These are phyloP conservation scores for Brachypodius melanocephalos DNA, from an alignment of 2,113 vertebrate species.

Conservation along the genomic window DNA sequence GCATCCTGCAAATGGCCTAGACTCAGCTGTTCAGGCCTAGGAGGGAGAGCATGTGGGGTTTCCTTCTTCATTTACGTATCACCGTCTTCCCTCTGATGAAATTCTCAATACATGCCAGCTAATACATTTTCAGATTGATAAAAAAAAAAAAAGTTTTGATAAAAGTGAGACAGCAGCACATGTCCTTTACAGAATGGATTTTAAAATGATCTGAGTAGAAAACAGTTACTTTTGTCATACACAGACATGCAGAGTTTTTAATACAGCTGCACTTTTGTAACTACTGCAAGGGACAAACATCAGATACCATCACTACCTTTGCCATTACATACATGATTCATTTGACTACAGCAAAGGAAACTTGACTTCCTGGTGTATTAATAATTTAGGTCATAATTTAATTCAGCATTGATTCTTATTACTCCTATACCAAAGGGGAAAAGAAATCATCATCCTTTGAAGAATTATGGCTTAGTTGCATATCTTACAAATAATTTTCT, in stretches of 20 bases:
- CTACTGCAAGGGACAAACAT: not conserved
- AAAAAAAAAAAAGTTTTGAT: not conserved
- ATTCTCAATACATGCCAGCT: not conserved
- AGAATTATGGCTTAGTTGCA: not conserved
- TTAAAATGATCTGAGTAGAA: not conserved
- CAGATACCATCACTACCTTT: not conserved
- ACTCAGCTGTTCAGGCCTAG: not conserved
- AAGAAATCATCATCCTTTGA: not conserved
- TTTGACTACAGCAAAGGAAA: not conserved
- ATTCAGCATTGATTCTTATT: constrained; percentile 26
- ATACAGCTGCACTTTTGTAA: not conserved
- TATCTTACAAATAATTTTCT: not conserved
- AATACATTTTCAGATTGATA: not conserved
- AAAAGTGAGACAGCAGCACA: not conserved
- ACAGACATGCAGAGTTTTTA: not conserved
- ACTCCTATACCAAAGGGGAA: not conserved
- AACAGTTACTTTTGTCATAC: not conserved
- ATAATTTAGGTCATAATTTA: constrained; percentile 27
- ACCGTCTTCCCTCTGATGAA: not conserved
- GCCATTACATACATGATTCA: not conserved
- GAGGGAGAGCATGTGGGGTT: not conserved
- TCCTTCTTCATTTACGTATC: not conserved
- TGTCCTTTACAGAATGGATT: not conserved
- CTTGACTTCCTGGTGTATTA: constrained; percentile 12
- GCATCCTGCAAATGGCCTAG: not conserved